phyloP scores from a whole-genome alignment of 1,140 invertebrate species.

The Amyelois transitella region DNA sequence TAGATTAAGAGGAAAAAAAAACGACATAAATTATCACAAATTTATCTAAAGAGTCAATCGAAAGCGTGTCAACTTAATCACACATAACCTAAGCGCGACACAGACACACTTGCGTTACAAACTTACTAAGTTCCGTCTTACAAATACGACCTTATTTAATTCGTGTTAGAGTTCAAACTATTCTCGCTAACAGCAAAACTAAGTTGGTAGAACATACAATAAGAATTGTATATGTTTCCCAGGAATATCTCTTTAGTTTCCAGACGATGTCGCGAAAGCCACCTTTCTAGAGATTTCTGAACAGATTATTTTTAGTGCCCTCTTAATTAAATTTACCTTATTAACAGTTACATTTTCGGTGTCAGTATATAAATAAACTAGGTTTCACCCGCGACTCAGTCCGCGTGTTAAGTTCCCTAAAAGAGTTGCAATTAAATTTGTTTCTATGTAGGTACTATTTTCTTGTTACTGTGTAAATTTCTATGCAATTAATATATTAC shows the following conservation, averaged over 20 bases:
- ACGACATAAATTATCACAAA: not conserved
- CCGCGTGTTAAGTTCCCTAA: too few relatives aligned
- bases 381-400: too few relatives aligned
- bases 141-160: not conserved
- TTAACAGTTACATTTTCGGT: not conserved
- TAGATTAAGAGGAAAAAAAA: not conserved
- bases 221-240: slow-evolving; percentile 31
- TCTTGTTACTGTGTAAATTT: too few relatives aligned
- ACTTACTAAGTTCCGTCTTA: not conserved
- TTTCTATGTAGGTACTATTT: too few relatives aligned
- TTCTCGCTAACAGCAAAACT: not conserved
- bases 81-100: slow-evolving; percentile 3
- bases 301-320: not conserved
- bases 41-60: not conserved
- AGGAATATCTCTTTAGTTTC: slow-evolving; percentile 29
- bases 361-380: too few relatives aligned
- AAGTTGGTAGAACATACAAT: slow-evolving; percentile 22
- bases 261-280: slow-evolving; percentile 31
- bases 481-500: too few relatives aligned
- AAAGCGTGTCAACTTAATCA: not conserved
- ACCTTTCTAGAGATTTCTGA: slow-evolving; percentile 22
- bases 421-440: too few relatives aligned
- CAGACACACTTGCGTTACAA: slow-evolving; percentile 5
- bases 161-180: slow-evolving; percentile 3
- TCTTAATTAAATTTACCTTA: not conserved